Percentiles rank a stretch among this genome's conserved stretches.
Evolutionary conservation across 1,140 invertebrate species (phyloP).

Genomic region (Calycopis cecrops): DNA sequence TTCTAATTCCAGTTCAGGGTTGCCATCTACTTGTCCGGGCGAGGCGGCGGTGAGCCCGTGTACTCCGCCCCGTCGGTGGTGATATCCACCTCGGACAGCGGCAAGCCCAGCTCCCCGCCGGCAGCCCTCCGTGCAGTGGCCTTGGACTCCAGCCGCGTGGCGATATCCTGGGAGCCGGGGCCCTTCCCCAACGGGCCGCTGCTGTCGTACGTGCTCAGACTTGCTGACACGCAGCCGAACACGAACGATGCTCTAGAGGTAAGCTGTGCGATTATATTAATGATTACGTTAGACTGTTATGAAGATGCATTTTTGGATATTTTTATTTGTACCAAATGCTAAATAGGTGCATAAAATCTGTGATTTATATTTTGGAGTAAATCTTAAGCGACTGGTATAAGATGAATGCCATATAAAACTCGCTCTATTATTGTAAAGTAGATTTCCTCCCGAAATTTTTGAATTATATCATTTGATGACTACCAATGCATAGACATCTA

Average conservation of each 20-base stretch:
- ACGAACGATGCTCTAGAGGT: conserved; percentile 81
- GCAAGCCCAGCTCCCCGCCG: conserved; percentile 84
- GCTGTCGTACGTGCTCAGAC: conserved; percentile 87
- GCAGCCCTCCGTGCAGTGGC: conserved; percentile 84
- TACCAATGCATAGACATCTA: too few relatives aligned
- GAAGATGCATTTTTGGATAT: too few relatives aligned
- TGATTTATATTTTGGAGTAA: too few relatives aligned
- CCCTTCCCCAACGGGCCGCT: conserved; percentile 90
- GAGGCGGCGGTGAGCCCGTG: conserved; percentile 80
- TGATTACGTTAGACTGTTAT: too few relatives aligned
- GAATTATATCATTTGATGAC: too few relatives aligned
- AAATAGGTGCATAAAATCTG: too few relatives aligned
- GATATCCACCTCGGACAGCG: conserved; percentile 85
- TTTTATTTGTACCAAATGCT: too few relatives aligned
- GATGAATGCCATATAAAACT: too few relatives aligned
- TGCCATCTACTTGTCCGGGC: conserved; percentile 80
- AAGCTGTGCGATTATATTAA: too few relatives aligned
- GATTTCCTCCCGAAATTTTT: too few relatives aligned
- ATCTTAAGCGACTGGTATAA: too few relatives aligned
- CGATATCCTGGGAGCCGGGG: conserved; percentile 91
- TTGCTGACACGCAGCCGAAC: conserved; percentile 76
- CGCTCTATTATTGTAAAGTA: too few relatives aligned
- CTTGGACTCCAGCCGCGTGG: conserved; percentile 88
- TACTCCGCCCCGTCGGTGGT: conserved; percentile 87
- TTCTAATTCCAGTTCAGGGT: conserved; percentile 85